Base-by-base conservation (phyloP, 2,888 invertebrate genomes). In the Vesta saturnalis region DNA sequence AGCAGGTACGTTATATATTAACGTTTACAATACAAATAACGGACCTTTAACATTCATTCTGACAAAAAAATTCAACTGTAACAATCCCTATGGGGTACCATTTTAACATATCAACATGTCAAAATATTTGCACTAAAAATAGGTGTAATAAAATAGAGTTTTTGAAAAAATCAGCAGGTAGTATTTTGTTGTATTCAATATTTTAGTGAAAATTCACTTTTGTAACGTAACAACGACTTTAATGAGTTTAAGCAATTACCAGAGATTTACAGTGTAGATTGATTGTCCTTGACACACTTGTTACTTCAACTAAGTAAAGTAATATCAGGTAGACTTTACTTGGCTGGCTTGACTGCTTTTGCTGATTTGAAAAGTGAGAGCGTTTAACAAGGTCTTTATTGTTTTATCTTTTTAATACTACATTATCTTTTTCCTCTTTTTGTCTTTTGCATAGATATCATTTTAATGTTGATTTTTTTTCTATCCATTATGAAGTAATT, bases 271-370 rank as follows among this genome's bases (percentile, higher is more conserved):
- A 70, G 72, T 71, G 69, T 56, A 69, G 58, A 68, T n/a, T n/a
- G n/a, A n/a, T 66, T 75, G 75, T 74, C 76, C 76, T 76, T 76
- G 75, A 76, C 76, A 76, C 76, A 76, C 73, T 74, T 74, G 72
- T 64, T 67, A 57, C 63, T 60, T 61, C 43, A 62, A 65, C 61
- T 69, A 65, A 61, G 69, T 59, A 66, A 65, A 61, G 69, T 59
- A 63, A 49, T 56, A 64, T 64, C 59, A 68, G 64, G 68, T 64
- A 68, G 60, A 35, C 64, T 64, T 56, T 63, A 58, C 52, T 30
- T 30, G 30, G 6, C 30, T 30, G 30, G 30, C 30, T 30, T 30
- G 30, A 10, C 30, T 30, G 47, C 35, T 67, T 65, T 72, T 70
- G 70, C 71, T 74, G 61, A 70, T 65, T 72, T 71, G 72, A 72